These are phyloP conservation scores for Mylabris sibirica DNA, from an alignment of 2,888 invertebrate genomes.

Conservation along the genomic window DNA sequence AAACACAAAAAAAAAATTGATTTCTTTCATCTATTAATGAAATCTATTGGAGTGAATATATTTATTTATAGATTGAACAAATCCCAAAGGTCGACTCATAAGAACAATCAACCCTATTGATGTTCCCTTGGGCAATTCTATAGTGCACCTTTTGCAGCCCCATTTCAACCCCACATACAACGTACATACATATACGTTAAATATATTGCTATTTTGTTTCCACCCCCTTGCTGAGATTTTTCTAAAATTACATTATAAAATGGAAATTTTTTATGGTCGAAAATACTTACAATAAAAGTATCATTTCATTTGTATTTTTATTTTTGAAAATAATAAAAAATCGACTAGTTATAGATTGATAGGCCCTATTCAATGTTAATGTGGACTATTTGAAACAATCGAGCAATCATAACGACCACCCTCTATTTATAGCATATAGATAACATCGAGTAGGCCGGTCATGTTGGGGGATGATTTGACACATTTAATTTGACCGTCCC, in stretches of 20 bases:
- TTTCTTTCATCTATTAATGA: not conserved
- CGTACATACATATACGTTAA: not conserved
- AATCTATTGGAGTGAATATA: slow-evolving; percentile 20
- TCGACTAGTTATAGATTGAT: slow-evolving; percentile 38
- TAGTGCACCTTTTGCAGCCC: slow-evolving; percentile 25
- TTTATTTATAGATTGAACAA: slow-evolving; percentile 32
- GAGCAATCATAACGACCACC: slow-evolving; percentile 56
- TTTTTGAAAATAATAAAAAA: not conserved
- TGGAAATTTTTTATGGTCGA: slow-evolving; percentile 11
- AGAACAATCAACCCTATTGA: slow-evolving; percentile 43
- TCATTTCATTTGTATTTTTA: no score
- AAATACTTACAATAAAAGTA: no score
- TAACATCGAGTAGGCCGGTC: slow-evolving; percentile 53
- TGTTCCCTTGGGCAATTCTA: slow-evolving; percentile 37
- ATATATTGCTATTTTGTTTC: slow-evolving; percentile 20
- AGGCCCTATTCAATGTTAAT: slow-evolving; percentile 51
- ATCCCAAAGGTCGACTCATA: slow-evolving; percentile 37
- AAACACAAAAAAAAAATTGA: not conserved
- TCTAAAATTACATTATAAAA: slow-evolving; percentile 10
- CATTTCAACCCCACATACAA: slow-evolving; percentile 13
- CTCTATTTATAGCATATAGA: slow-evolving; percentile 51
- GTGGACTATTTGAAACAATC: slow-evolving; percentile 57
- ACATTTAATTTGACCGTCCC: slow-evolving; percentile 56
- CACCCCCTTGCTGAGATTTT: slow-evolving; percentile 15
- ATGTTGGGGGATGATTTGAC: slow-evolving; percentile 54